phyloP scores from a whole-genome alignment of 2,888 invertebrate species.

The Ferdinandea cuprea region DNA sequence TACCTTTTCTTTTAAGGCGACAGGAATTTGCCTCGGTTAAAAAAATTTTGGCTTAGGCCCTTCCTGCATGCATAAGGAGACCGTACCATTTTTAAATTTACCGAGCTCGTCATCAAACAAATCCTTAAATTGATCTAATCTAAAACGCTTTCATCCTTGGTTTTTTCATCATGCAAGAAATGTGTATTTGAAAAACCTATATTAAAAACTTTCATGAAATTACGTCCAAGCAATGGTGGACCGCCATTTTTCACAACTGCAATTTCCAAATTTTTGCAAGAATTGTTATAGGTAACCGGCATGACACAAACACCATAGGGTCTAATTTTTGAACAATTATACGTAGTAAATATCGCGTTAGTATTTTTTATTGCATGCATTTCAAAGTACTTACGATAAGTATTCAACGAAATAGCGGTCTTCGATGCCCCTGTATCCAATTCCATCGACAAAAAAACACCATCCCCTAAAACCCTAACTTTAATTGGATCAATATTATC shows the following conservation, averaged over 20 bases:
- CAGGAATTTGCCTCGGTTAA: conserved; percentile 5
- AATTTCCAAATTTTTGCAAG: conserved; percentile 33
- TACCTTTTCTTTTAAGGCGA: conserved; percentile 25
- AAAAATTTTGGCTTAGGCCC: background rate
- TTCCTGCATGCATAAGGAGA: background rate
- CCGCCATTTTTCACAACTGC: conserved; percentile 59
- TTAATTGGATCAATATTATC: conserved; percentile 39
- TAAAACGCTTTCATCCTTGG: background rate
- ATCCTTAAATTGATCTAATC: background rate
- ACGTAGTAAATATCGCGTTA: conserved; percentile 42
- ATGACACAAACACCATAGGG: conserved; percentile 56
- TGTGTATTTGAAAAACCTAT: conserved; percentile 1
- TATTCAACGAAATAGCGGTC: conserved; percentile 53
- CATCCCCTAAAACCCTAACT: conserved; percentile 15
- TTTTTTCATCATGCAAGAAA: background rate
- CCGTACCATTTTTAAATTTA: conserved; percentile 57
- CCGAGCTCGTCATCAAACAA: conserved; percentile 62
- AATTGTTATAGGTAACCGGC: conserved; percentile 25
- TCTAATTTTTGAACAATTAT: conserved; percentile 51
- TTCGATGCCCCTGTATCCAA: conserved; percentile 62
- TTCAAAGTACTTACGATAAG: conserved; percentile 32
- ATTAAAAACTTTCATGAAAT: conserved; percentile 55
- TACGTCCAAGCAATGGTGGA: conserved; percentile 60
- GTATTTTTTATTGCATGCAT: conserved; percentile 11
- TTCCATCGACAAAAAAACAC: conserved; percentile 48